Evolutionary conservation across 2,888 invertebrate genomes (phyloP).

Genomic region (Microplitis manilae): DNA sequence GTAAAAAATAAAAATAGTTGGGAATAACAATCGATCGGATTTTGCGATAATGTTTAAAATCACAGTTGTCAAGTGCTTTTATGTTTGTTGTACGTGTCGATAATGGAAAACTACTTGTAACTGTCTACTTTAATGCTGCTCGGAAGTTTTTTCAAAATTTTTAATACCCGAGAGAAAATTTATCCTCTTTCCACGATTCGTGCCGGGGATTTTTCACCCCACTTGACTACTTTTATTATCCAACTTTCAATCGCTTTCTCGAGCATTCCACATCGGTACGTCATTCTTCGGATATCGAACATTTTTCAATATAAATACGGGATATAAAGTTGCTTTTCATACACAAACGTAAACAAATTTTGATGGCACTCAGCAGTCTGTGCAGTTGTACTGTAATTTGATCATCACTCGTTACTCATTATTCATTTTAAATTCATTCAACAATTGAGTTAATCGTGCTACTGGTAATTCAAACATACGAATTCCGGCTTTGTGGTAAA

Average conservation of each 20-base stretch:
- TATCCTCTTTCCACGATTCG: slow-evolving; percentile 23
- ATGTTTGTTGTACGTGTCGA: background rate
- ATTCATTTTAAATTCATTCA: background rate
- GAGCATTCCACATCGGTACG: slow-evolving; percentile 1
- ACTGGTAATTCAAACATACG: background rate
- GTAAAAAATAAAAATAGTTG: background rate
- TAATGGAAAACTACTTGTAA: slow-evolving; percentile 38
- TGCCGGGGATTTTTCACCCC: background rate
- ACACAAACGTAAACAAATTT: background rate
- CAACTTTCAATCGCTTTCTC: slow-evolving; percentile 7
- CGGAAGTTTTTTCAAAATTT: slow-evolving; percentile 1
- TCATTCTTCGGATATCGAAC: background rate
- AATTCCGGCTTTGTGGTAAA: background rate
- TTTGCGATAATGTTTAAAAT: slow-evolving; percentile 47
- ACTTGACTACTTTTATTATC: background rate
- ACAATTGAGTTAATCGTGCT: background rate
- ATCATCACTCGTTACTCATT: background rate
- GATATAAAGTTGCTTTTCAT: background rate
- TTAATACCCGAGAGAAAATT: background rate
- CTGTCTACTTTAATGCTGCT: slow-evolving; percentile 40
- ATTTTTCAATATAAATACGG: background rate
- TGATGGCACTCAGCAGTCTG: background rate
- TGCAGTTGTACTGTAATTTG: background rate
- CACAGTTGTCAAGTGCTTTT: slow-evolving; percentile 18
- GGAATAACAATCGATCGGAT: slow-evolving; percentile 44